A percentile compares a stretch with the other conserved stretches of the same genome.
phyloP scores from a whole-genome alignment of 92 coral and sea anemone species.

The Pocillopora meandrina region DNA sequence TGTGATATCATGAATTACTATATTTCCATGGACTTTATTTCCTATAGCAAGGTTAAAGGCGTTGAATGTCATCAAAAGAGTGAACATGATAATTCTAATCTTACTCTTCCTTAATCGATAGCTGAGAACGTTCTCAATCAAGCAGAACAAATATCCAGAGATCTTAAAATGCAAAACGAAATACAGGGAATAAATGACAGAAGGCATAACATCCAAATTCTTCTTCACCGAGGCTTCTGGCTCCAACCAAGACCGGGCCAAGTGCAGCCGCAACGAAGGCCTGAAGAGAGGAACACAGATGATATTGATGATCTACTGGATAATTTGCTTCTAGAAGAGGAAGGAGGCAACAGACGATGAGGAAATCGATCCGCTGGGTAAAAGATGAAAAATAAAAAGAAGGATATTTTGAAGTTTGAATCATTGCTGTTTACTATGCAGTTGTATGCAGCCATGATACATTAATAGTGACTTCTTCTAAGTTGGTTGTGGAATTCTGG shows the following conservation, averaged over 20 bases:
- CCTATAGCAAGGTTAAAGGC: background rate
- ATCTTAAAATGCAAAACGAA: slow-evolving; percentile 50
- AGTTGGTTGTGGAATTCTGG: too few species aligned
- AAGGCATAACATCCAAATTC: slow-evolving; percentile 17
- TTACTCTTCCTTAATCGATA: background rate
- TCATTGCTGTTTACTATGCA: too few species aligned
- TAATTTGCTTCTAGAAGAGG: background rate
- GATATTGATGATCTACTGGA: slow-evolving; percentile 7
- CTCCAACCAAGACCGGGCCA: background rate
- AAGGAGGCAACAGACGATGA: background rate
- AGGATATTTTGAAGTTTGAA: too few species aligned
- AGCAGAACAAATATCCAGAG: slow-evolving; percentile 32
- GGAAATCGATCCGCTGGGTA: background rate
- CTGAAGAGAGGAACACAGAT: slow-evolving; percentile 14
- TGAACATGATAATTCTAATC: background rate
- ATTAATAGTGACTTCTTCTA: too few species aligned
- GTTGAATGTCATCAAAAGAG: background rate
- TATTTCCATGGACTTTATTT: background rate
- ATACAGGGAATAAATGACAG: slow-evolving; percentile 64
- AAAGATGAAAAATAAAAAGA: background rate
- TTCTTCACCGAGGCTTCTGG: slow-evolving; percentile 12
- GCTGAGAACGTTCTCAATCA: slow-evolving; percentile 11
- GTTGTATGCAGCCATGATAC: too few species aligned
- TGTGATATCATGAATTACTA: too few species aligned
- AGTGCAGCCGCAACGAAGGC: background rate